phyloP scores from a whole-genome alignment of 1,140 invertebrate genomes.

The Apis dorsata region DNA sequence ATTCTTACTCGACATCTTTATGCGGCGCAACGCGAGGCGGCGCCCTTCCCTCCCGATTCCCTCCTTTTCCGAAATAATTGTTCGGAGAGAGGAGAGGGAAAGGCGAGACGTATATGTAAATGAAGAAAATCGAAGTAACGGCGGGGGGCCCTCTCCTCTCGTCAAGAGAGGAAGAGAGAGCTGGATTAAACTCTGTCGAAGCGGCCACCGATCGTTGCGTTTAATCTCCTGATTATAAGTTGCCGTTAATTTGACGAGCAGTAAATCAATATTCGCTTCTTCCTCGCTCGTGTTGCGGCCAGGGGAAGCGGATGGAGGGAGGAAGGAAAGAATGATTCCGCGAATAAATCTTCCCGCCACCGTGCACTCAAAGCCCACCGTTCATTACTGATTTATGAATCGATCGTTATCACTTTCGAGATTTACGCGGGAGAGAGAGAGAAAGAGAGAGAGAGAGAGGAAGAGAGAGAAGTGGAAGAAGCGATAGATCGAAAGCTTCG shows the following conservation, averaged over 20 bases:
- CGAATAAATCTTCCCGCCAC: slow-evolving; percentile 45
- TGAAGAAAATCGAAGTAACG: slow-evolving; percentile 36
- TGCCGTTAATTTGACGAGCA: slow-evolving; percentile 47
- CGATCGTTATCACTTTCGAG: slow-evolving; percentile 45
- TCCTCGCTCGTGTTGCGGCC: neutral
- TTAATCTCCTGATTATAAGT: slow-evolving; percentile 38
- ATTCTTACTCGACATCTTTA: slow-evolving; percentile 66
- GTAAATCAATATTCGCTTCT: slow-evolving; percentile 34
- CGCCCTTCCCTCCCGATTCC: neutral
- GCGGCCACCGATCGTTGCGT: neutral
- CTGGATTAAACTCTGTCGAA: slow-evolving; percentile 41
- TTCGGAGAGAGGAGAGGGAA: neutral
- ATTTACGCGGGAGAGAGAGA: slow-evolving; percentile 1
- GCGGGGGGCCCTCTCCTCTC: neutral
- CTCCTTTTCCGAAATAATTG: neutral
- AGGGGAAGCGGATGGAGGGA: neutral
- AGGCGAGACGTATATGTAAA: slow-evolving; percentile 26
- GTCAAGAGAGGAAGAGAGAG: too few species aligned
- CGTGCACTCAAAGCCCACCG: slow-evolving; percentile 17
- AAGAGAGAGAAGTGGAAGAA: too few species aligned
- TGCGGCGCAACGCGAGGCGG: slow-evolving; percentile 47
- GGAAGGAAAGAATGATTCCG: slow-evolving; percentile 30
- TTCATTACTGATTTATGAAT: slow-evolving; percentile 41
- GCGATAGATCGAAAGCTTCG: too few species aligned
- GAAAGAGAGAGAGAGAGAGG: neutral